Conservation (phyloP, 2,113 vertebrate genomes). For the Talpa occidentalis region DNA sequence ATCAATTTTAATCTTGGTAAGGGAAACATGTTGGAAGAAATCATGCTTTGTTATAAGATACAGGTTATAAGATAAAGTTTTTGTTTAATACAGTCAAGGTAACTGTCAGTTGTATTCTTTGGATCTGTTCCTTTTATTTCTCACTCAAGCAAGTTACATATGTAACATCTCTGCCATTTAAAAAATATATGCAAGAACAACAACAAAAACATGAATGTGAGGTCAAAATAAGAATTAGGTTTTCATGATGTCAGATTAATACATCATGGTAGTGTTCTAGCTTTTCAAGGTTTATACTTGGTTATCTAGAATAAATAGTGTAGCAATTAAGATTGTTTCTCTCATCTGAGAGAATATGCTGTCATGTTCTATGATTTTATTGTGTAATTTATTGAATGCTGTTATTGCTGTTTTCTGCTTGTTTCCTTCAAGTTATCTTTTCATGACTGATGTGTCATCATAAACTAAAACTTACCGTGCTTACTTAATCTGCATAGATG, state of each 20-base stretch:
- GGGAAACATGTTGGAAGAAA: constrained; percentile 27
- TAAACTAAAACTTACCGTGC: not conserved
- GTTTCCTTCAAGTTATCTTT: not conserved
- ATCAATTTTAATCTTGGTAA: constrained; percentile 28
- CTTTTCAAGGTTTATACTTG: not conserved
- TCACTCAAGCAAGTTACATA: constrained; percentile 92
- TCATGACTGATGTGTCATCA: not conserved
- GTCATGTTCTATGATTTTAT: not conserved
- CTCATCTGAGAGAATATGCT: too few relatives aligned
- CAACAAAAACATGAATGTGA: not conserved
- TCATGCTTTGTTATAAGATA: not conserved
- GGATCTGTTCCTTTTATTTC: constrained; percentile 89
- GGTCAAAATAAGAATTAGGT: not conserved
- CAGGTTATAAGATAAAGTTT: not conserved
- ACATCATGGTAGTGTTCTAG: not conserved
- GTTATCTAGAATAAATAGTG: not conserved
- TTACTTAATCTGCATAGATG: not conserved
- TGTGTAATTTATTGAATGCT: not conserved
- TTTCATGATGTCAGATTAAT: constrained; percentile 13
- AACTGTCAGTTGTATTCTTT: not conserved
- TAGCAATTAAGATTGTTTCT: not conserved
- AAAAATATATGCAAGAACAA: not conserved
- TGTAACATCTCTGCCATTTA: constrained; percentile 72
- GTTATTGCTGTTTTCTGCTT: not conserved
- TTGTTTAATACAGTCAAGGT: constrained; percentile 18